Evolutionary conservation across 2,888 invertebrate genomes (phyloP).

Genomic region (Acanthosepion lycidas): DNA sequence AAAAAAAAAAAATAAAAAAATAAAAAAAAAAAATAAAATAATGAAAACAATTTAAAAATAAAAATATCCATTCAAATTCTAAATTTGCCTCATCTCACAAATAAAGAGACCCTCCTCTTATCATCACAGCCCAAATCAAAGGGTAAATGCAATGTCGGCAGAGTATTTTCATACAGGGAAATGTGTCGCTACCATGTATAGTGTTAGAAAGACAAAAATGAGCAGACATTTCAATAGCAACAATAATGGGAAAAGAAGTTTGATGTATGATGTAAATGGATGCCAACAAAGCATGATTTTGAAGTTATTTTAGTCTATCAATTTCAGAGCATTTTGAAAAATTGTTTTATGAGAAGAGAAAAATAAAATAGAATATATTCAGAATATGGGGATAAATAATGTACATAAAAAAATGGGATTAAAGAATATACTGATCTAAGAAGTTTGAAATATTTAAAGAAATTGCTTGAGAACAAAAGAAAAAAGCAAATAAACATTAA

Average conservation of each 20-base stretch:
- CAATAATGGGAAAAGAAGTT: neutral
- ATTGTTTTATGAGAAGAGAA: neutral
- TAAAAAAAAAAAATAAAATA: neutral
- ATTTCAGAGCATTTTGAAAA: neutral
- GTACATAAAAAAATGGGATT: neutral
- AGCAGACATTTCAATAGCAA: constrained; percentile 39
- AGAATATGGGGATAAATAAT: neutral
- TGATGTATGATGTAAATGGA: neutral
- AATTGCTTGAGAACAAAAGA: neutral
- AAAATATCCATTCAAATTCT: neutral
- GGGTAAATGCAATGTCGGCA: constrained; percentile 35
- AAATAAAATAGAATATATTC: neutral
- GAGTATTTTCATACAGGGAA: neutral
- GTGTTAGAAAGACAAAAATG: neutral
- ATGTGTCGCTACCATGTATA: constrained; percentile 39
- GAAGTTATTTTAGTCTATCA: neutral
- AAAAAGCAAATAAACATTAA: neutral
- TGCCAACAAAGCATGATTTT: neutral
- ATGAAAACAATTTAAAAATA: neutral
- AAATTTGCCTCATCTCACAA: neutral
- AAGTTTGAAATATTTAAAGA: neutral
- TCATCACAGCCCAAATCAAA: neutral
- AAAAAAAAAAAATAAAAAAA: neutral
- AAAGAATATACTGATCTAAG: neutral
- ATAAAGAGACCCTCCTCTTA: neutral